A percentile compares a stretch with the other conserved stretches of the same genome.
These are phyloP conservation scores for Tyrannus savana DNA, from an alignment of 2,113 vertebrate genomes.

Conservation along the genomic window DNA sequence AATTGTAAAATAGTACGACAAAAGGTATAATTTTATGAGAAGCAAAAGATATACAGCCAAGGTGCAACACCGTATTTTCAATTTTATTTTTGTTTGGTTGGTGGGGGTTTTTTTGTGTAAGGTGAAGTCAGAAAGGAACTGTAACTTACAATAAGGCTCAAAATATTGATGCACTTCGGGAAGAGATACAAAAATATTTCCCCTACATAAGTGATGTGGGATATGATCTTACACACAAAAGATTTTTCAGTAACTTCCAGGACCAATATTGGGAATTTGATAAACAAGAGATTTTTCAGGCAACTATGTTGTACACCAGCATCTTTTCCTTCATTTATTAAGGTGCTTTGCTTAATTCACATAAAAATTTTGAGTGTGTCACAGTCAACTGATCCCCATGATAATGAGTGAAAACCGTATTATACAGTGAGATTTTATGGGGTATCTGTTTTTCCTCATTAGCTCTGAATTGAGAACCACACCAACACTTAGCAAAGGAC, in stretches of 20 bases:
- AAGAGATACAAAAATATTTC: not conserved
- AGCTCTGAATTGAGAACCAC: not conserved
- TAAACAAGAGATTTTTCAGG: not conserved
- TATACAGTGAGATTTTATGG: not conserved
- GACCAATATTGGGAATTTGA: not conserved
- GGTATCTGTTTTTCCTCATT: not conserved
- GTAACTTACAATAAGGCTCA: not conserved
- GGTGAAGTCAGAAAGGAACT: not conserved
- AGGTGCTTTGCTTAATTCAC: not conserved
- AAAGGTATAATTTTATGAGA: not conserved
- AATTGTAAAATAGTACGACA: not conserved
- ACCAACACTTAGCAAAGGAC: not conserved
- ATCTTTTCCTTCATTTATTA: not conserved
- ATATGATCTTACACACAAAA: not conserved
- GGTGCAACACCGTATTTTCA: not conserved
- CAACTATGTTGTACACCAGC: rapidly evolving
- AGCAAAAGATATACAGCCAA: not conserved
- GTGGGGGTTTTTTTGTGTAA: not conserved
- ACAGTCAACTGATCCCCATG: not conserved
- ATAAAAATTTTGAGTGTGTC: not conserved
- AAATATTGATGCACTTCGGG: not conserved
- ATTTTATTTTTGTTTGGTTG: rapidly evolving
- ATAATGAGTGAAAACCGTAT: not conserved
- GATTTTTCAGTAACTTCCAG: not conserved
- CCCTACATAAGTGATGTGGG: not conserved